Conservation (phyloP, 2,113 vertebrate species). For the Furnarius figulus region DNA sequence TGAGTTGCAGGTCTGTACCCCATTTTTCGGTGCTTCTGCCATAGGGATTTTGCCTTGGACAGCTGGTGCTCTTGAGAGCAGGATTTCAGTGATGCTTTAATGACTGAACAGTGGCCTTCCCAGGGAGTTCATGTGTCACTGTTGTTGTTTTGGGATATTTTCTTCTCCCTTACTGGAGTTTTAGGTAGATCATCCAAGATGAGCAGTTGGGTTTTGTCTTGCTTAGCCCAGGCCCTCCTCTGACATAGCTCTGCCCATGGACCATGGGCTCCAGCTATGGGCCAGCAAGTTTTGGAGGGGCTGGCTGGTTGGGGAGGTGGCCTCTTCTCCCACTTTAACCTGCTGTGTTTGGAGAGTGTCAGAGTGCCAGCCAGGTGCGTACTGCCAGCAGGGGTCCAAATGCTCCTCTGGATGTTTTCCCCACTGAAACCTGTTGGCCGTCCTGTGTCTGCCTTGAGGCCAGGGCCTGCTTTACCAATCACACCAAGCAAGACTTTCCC, state of each 20-base stretch:
- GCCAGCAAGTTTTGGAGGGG: background rate
- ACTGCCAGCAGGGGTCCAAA: accelerated
- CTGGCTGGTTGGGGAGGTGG: background rate
- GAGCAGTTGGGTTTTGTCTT: background rate
- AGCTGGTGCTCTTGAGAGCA: background rate
- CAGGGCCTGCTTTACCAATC: background rate
- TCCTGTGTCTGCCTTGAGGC: background rate
- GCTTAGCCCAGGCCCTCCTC: accelerated
- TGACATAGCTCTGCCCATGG: accelerated
- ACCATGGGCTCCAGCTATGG: accelerated
- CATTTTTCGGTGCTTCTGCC: accelerated
- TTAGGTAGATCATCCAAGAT: background rate
- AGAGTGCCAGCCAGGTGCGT: background rate
- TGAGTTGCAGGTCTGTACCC: accelerated
- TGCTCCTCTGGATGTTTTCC: background rate
- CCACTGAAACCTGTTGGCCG: background rate
- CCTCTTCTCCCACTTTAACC: accelerated
- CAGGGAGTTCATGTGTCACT: background rate
- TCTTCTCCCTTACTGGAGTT: background rate
- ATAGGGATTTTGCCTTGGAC: background rate
- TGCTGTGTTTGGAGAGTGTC: background rate
- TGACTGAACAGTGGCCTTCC: background rate
- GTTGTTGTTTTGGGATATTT: background rate
- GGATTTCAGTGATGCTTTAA: background rate
- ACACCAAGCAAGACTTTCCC: background rate